Base-by-base conservation (phyloP, 1,140 invertebrate genomes). In the Holcopasites calliopsidis region DNA sequence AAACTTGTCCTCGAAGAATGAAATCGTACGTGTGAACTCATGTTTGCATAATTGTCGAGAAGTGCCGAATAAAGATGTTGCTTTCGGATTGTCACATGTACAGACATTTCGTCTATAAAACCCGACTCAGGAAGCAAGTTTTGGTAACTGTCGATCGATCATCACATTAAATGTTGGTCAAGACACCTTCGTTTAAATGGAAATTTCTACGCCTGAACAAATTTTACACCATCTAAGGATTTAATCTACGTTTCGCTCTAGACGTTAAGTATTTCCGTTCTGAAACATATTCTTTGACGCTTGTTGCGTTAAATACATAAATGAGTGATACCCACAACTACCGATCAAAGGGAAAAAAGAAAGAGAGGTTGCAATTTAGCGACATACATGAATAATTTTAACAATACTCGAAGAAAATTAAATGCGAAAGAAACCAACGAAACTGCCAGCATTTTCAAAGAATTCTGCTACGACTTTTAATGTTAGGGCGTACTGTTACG, bases 61-160 rank as follows among this genome's bases (percentile, higher is more conserved):
- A 60, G 44, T 49, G 54, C 42, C 18, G 6, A 44, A 49, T 66
- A 21, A 77, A 73, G 64, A 78, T 78, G 76, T 77, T 65, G 76
- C 38, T 75, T 31, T 44, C 44, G 23, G 49, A 58, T 64, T 31
- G 47, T 57, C 71, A 58, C 38, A 61, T 68, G 70, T 78, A 64
- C 71, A 74, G 65, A 69, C 55, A 44, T 52, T 64, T 44, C 21
- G 33, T 75, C 33, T 61, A 74, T 60, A 60, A 75, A 68, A 75
- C 52, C 26, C 65, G 52, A 57, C 54, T 78, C 28, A 66, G 71
- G 35, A 61, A 62, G 18, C 7, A 47, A 72, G 62, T 52, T 60
- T 44, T 71, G 65, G 60, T 54, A 26, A 44, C 61, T 58, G 42
- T 75, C 42, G 54, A 75, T 75, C 65, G 54, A 75, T 69, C 54